These are phyloP conservation scores for Microvelia longipes DNA, from an alignment of 1,140 invertebrate genomes.

Conservation along the genomic window DNA sequence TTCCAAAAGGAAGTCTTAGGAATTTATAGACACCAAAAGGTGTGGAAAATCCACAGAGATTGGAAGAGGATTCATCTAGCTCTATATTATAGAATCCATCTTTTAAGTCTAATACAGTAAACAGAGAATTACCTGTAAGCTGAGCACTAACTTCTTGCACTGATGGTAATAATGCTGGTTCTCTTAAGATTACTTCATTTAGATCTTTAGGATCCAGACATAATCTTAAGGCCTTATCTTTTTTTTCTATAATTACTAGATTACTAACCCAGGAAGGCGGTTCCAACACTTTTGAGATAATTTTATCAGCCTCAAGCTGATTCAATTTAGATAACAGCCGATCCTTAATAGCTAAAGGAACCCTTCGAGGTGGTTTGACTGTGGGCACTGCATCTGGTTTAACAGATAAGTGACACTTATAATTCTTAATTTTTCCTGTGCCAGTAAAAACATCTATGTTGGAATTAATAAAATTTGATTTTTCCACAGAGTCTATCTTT, in stretches of 20 bases:
- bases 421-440: background rate
- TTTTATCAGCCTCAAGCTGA: background rate
- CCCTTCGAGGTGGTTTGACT: background rate
- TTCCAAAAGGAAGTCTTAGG: constrained; percentile 26
- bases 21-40: constrained; percentile 15
- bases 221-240: background rate
- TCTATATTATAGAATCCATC: constrained; percentile 2
- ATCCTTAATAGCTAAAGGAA: background rate
- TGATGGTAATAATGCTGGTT: background rate
- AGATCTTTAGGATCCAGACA: background rate
- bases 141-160: constrained; percentile 3
- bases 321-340: background rate
- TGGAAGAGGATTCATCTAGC: background rate
- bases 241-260: constrained; percentile 2
- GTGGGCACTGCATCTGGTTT: background rate
- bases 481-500: background rate
- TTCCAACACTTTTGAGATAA: background rate
- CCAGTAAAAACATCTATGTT: background rate
- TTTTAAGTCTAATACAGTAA: background rate
- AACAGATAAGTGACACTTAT: constrained; percentile 1
- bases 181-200: background rate
- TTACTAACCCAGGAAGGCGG: background rate
- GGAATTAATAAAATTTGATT: background rate
- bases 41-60: background rate
- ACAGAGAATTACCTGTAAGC: background rate